Percentiles rank a stretch among this genome's conserved stretches.
These are phyloP conservation scores for Nymphalis io DNA, from an alignment of 1,140 invertebrate species.

Conservation along the genomic window DNA sequence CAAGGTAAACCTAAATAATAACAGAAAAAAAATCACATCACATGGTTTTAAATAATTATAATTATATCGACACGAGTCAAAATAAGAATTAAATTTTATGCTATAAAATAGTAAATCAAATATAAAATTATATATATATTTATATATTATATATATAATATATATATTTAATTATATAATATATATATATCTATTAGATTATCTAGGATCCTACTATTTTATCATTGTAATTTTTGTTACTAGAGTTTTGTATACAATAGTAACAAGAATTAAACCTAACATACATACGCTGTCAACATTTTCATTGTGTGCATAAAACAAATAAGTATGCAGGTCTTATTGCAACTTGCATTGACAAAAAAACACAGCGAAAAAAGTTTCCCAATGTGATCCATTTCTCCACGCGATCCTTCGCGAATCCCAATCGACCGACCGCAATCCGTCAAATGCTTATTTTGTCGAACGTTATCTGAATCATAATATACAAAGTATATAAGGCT, in stretches of 20 bases:
- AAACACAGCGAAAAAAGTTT: conserved; percentile 66
- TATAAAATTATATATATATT: no score
- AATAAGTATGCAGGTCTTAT: conserved; percentile 32
- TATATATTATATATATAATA: no score
- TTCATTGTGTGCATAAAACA: conserved; percentile 24
- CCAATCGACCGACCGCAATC: conserved; percentile 67
- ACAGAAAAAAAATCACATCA: no score
- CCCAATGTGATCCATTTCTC: conserved; percentile 77
- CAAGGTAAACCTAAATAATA: no score
- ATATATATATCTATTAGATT: no score
- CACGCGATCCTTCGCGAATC: conserved; percentile 64
- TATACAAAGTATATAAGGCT: conserved; percentile 71
- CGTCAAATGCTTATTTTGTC: conserved; percentile 66
- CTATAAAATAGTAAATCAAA: no score
- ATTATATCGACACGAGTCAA: no score
- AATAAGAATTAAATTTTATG: no score
- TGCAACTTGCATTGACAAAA: conserved; percentile 39
- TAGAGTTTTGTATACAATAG: background rate
- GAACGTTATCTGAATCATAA: conserved; percentile 74
- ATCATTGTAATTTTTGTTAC: background rate
- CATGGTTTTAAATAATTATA: no score
- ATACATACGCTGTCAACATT: background rate
- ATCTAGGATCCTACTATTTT: no score
- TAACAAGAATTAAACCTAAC: background rate
- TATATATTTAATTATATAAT: no score